phyloP scores from a whole-genome alignment of 2,797 vertebrate species.

The Peromyscus eremicus region DNA sequence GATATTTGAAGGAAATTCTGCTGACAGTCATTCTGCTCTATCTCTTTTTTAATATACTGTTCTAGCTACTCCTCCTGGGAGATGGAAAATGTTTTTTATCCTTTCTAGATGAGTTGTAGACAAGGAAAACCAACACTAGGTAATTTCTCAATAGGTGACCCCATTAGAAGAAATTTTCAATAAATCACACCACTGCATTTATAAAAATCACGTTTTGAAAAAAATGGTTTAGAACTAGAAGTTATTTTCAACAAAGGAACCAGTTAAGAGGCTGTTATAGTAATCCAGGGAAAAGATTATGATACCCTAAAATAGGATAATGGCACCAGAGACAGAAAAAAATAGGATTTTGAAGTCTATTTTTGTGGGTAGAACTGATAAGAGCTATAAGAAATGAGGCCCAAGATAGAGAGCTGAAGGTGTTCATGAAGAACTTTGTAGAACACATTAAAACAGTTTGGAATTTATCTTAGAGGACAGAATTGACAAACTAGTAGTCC shows the following conservation, averaged over 20 bases:
- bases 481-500: background rate
- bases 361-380: constrained; percentile 55
- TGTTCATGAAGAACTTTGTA: background rate
- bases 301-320: background rate
- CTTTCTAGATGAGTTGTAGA: constrained; percentile 26
- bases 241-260: constrained; percentile 27
- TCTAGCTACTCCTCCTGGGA: background rate
- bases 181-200: constrained; percentile 59
- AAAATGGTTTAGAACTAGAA: constrained; percentile 52
- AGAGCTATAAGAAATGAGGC: constrained; percentile 46
- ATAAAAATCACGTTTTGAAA: constrained; percentile 66
- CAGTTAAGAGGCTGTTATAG: constrained; percentile 45
- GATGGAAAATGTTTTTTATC: constrained; percentile 16
- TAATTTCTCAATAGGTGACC: constrained; percentile 71
- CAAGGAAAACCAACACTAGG: constrained; percentile 51
- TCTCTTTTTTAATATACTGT: background rate
- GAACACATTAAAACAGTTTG: background rate
- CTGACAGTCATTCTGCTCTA: background rate
- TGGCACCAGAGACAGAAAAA: constrained; percentile 20
- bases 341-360: constrained; percentile 54
- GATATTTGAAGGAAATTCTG: constrained; percentile 11
- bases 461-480: background rate
- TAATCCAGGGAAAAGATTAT: constrained; percentile 54
- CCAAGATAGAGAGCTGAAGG: constrained; percentile 3
- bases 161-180: constrained; percentile 48